These are phyloP conservation scores for Cyrtonyx montezumae DNA, from an alignment of 2,113 vertebrate genomes.

Conservation along the genomic window DNA sequence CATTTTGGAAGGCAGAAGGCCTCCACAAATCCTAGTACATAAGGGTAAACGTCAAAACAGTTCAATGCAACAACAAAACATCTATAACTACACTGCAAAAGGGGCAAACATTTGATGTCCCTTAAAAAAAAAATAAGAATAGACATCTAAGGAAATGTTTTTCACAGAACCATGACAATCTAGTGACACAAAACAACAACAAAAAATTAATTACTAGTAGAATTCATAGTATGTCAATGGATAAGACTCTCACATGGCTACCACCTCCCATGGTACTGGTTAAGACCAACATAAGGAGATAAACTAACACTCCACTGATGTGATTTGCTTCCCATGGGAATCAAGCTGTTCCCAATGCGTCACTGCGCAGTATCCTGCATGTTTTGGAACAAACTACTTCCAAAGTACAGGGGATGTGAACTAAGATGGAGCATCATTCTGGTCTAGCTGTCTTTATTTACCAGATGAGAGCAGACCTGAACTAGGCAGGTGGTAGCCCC, in stretches of 20 bases:
- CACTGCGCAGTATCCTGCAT: background rate
- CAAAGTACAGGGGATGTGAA: background rate
- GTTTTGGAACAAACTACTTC: background rate
- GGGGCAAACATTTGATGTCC: background rate
- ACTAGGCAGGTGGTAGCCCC: background rate
- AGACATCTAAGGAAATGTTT: background rate
- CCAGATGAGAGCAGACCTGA: background rate
- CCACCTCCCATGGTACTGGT: accelerated
- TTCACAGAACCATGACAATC: background rate
- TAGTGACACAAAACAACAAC: background rate
- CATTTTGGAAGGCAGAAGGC: background rate
- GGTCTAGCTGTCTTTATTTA: background rate
- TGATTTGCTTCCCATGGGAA: background rate
- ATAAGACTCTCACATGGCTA: background rate
- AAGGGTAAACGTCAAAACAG: background rate
- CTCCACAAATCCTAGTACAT: background rate
- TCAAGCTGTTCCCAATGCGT: background rate
- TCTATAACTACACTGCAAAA: background rate
- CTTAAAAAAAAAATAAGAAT: background rate
- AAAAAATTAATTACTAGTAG: background rate
- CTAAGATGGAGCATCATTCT: background rate
- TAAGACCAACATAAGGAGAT: background rate
- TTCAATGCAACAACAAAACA: background rate
- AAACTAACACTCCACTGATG: background rate
- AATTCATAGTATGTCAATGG: background rate